Base-by-base conservation (phyloP, 2,888 invertebrate genomes). In the Rhorus exstirpatorius region DNA sequence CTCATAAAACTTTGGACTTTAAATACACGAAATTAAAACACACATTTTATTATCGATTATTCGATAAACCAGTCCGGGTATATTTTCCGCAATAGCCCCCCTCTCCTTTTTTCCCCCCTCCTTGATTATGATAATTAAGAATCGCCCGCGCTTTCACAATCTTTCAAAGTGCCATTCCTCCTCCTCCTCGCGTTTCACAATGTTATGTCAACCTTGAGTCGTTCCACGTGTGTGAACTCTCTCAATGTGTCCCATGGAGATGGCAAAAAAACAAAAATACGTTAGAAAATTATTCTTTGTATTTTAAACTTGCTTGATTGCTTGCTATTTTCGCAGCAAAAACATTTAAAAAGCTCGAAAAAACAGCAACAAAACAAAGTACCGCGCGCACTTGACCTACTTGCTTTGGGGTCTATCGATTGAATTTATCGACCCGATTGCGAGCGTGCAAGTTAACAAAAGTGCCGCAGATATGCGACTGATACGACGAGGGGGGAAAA, bases 351-450 rank as follows among this genome's bases (percentile, higher is more conserved):
- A 77, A 74, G 46, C 55, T 55, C 61, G 31, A 41, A 72, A n/a
- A n/a, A n/a, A n/a, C n/a, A n/a, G n/a, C 51, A 44, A 75, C 74
- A 31, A n/a, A n/a, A n/a, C n/a, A n/a, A n/a, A n/a, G n/a, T n/a
- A 65, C 63, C 79, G 51, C 63, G 61, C 70, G 53, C 74, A 78
- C 70, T 74, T 79, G 74, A 74, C 70, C 74, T 21, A 19, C 24
- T 65, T 82, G 26, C 41, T 14, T 53, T 51, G 35, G 17, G n/a
- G 46, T 17, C 17, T 55, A 79, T 82, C 82, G 82, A 82, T 82
- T 67, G 1, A 70, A 65, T 63, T 71, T 60, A 79, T 82, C 82
- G 82, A 82, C 79, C 82, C 76, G 79, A 71, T 82, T 80, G 46
- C 70, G 68, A 3, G 38, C 10, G 35, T n/a, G n/a, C n/a, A 35